Evolutionary conservation across 2,888 invertebrate species (phyloP), one percentile per base, ranked within the genome.

Genomic region (Drosophila cognata): DNA sequence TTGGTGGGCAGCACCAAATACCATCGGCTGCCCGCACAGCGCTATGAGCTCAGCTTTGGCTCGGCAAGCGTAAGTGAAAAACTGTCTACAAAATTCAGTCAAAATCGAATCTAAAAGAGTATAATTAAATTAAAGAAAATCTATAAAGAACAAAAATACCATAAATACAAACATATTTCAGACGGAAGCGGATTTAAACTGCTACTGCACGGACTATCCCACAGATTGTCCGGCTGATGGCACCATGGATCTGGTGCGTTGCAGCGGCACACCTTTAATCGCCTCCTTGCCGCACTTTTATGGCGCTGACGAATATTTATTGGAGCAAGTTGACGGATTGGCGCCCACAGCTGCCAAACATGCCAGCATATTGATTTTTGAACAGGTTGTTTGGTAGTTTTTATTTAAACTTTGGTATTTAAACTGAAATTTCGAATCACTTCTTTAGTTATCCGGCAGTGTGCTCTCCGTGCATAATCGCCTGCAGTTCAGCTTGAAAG

Each of bases 221-320:
- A 94, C 94, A 0, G 94, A 94, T 0, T 97, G 97, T 82, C 94
- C 96, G 13, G 94, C 94, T 25, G 95, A 95, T 91, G 97, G 97
- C 0, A 93, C 96, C 0, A 95, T 96, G 94, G 96, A 97, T 87
- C 84, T 97, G 18, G 71, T 69, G 7, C 79, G 83, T 64, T 95
- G 96, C 81, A 87, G 95, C 0, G 95, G 95, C 0, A 95, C 95
- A 0, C 97, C 98, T 0, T 93, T 98, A 74, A 94, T 96, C 33
- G 96, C 94, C 0, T 96, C 97, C 0, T 89, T 96, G 89, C 98
- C 98, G 0, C 98, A 98, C 92, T 96, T 96, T 87, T 94, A 95
- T 73, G 94, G 95, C 71, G 94, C 95, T 0, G 96, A 96, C 67
- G 92, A 93, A 0, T 82, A 89, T 4, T 35, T 94, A 0, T 59